phyloP scores from a whole-genome alignment of 1,140 invertebrate species.

The Caerostris darwini region DNA sequence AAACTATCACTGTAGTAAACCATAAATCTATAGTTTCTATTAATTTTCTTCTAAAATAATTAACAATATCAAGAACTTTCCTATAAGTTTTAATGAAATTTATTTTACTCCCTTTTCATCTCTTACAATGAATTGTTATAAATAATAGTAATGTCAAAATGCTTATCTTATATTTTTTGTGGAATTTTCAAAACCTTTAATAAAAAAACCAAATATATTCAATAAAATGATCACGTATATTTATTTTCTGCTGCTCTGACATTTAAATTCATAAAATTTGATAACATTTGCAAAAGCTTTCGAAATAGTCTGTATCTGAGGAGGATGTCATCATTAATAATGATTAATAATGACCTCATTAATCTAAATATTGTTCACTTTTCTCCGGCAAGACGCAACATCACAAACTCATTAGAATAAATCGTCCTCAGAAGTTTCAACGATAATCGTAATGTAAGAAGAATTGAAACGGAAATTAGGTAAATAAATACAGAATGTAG shows the following conservation, averaged over 20 bases:
- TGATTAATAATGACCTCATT: conserved; percentile 64
- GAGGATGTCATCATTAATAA: conserved; percentile 44
- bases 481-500: no score
- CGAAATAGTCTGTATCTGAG: conserved; percentile 17
- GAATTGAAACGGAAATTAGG: not conserved
- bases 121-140: no score
- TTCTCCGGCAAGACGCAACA: conserved; percentile 21
- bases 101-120: no score
- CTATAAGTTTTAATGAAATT: no score
- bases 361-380: conserved; percentile 64
- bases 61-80: no score
- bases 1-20: no score
- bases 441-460: conserved; percentile 35
- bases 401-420: conserved; percentile 68
- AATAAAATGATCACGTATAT: not conserved
- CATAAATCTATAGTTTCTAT: no score
- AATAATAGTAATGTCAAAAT: no score
- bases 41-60: no score
- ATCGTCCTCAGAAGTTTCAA: conserved; percentile 45
- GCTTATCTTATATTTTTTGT: no score
- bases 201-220: not conserved
- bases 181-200: no score
- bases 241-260: not conserved
- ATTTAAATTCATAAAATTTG: not conserved
- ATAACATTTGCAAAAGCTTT: conserved; percentile 18